Evolutionary conservation across 2,888 invertebrate species (phyloP), one percentile per base, ranked within the genome.

Genomic region (Epistrophe eligans): DNA sequence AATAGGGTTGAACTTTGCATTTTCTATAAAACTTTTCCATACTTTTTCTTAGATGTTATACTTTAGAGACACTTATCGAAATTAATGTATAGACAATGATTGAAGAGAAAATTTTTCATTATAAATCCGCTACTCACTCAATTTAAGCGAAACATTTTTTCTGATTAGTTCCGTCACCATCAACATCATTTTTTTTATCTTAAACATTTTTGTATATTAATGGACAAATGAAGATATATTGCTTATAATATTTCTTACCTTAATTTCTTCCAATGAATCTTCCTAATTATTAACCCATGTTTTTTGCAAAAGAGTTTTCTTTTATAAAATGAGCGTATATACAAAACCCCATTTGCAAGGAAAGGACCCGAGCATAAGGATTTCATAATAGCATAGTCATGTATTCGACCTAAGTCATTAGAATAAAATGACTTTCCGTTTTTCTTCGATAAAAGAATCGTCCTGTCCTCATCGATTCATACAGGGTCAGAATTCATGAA

Each of bases 391-490:
- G 17, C 28, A 17, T 17, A 45, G 45, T 64, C 64, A 64, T 64
- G 17, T 24, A 9, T 40, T 64, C 40, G 60, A 62, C 60, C 24
- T n/a, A 62, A 15, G n/a, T 62, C 40, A 62, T 62, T 62, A 62
- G 60, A 24, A 13, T 11, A 5, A 15, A 40, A 24, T 62, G 19
- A 40, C 9, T 62, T 62, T 40, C 0, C 4, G 13, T 24, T 38
- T 58, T 38, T 40, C 15, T 62, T 24, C 15, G 15, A 17, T 40
- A 19, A 24, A 40, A 40, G 9, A 62, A 62, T 11, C 4, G 9
- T 62, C 8, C 19, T 62, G 40, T 13, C 15, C 15, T 62, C 9
- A 40, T 62, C 15, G 40, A 24, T 62, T 24, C 9, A 28, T 62
- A n/a, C n/a, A 7, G 17, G 38, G 4, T 8, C 9, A 19, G 3